Conservation (phyloP, 2,797 vertebrate species). For the Enteromius unitaeniatus region DNA sequence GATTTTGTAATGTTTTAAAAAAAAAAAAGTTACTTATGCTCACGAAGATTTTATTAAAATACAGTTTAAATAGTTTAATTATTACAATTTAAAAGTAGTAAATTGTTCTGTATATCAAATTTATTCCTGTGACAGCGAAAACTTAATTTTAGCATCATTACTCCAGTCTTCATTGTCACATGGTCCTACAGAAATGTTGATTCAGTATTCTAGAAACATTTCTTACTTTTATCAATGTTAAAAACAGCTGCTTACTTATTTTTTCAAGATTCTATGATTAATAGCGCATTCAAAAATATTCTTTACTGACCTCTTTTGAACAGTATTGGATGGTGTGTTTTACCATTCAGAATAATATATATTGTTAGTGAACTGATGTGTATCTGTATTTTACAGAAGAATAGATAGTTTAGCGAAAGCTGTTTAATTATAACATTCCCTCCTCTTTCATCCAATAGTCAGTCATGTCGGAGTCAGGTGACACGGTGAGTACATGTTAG, state of each 20-base stretch:
- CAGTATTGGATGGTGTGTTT: not conserved
- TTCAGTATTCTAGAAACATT: not conserved
- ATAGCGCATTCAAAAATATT: not conserved
- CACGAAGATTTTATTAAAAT: no score
- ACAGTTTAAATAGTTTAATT: not conserved
- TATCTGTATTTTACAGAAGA: not conserved
- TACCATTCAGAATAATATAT: not conserved
- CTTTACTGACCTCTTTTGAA: not conserved
- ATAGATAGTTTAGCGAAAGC: slow-evolving; percentile 2
- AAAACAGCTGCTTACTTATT: not conserved
- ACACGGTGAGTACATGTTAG: slow-evolving; percentile 70
- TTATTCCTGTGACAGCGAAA: not conserved
- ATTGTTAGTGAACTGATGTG: not conserved
- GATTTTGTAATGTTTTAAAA: not conserved
- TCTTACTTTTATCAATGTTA: not conserved
- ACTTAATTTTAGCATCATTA: not conserved
- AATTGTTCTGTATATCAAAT: not conserved
- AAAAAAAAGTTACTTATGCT: not conserved
- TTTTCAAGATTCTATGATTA: not conserved
- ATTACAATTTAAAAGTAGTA: not conserved
- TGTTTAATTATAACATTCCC: not conserved
- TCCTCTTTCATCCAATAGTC: slow-evolving; percentile 57
- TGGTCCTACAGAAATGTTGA: not conserved
- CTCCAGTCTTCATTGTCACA: slow-evolving; percentile 4
- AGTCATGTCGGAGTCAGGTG: slow-evolving; percentile 58